Percentiles rank a stretch among this genome's conserved stretches.
phyloP scores from a whole-genome alignment of 2,113 vertebrate genomes.

The Procapra przewalskii region DNA sequence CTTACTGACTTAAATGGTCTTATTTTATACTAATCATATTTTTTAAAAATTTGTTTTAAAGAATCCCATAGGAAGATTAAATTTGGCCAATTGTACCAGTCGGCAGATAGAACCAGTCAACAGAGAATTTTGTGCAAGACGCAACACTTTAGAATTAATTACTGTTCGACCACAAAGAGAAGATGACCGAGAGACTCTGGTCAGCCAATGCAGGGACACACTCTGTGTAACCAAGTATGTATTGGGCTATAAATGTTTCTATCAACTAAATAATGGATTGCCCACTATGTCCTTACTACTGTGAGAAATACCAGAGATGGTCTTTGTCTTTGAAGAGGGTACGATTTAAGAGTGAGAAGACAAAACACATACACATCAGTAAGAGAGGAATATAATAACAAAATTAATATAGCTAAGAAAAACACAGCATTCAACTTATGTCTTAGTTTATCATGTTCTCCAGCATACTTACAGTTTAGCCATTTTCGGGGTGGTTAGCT shows the following conservation, averaged over 20 bases:
- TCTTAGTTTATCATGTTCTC: background rate
- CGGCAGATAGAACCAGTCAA: constrained; percentile 91
- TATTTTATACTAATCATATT: background rate
- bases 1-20: constrained; percentile 1
- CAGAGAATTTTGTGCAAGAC: constrained; percentile 95
- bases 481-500: background rate
- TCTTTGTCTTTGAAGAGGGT: background rate
- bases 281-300: background rate
- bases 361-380: background rate
- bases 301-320: background rate
- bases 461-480: background rate
- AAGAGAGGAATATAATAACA: background rate
- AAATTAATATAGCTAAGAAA: background rate
- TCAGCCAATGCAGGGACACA: constrained; percentile 93
- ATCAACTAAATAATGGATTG: background rate
- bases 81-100: constrained; percentile 93
- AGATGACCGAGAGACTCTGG: constrained; percentile 93
- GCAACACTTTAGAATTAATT: constrained; percentile 95
- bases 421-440: background rate
- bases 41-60: constrained; percentile 29
- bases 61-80: constrained; percentile 93
- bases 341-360: background rate
- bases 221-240: constrained; percentile 97
- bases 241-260: background rate
- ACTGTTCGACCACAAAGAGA: constrained; percentile 93